phyloP scores from a whole-genome alignment of 1,140 invertebrate genomes.

The Zelostemma sp. region DNA sequence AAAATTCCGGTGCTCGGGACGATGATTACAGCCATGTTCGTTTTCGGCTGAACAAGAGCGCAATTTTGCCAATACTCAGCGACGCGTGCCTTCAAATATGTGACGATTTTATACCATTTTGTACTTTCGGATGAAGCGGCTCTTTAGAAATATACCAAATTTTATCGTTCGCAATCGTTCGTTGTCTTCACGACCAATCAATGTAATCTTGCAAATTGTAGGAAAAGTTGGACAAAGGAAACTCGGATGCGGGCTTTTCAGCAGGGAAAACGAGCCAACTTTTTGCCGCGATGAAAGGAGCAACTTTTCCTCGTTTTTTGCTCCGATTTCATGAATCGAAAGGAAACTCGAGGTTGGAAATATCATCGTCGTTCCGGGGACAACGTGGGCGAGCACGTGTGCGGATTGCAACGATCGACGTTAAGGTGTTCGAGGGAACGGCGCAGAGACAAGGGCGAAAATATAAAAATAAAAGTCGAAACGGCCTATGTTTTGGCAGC shows the following conservation, averaged over 20 bases:
- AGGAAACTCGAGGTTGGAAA: too few species aligned
- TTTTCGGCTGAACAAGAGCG: constrained; percentile 34
- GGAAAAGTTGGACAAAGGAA: too few species aligned
- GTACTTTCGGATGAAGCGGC: background rate
- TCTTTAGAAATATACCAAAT: constrained; percentile 23
- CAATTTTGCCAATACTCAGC: background rate
- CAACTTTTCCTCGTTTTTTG: background rate
- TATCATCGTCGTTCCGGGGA: constrained; percentile 7
- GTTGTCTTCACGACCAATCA: background rate
- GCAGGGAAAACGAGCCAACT: background rate
- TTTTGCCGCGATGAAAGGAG: background rate
- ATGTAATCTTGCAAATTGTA: background rate
- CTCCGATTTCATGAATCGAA: too few species aligned
- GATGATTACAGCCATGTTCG: constrained; percentile 40
- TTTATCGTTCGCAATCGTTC: background rate
- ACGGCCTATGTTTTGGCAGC: constrained; percentile 42
- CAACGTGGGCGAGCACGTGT: constrained; percentile 34
- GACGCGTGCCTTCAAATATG: constrained; percentile 8
- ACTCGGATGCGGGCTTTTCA: background rate
- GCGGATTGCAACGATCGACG: constrained; percentile 20
- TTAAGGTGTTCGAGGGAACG: constrained; percentile 24
- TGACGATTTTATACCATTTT: background rate
- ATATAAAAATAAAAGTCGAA: constrained; percentile 55
- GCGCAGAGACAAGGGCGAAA: constrained; percentile 40
- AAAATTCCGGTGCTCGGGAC: constrained; percentile 32